These are phyloP conservation scores for Prionailurus viverrinus DNA, from an alignment of 2,113 vertebrate species.

Conservation along the genomic window DNA sequence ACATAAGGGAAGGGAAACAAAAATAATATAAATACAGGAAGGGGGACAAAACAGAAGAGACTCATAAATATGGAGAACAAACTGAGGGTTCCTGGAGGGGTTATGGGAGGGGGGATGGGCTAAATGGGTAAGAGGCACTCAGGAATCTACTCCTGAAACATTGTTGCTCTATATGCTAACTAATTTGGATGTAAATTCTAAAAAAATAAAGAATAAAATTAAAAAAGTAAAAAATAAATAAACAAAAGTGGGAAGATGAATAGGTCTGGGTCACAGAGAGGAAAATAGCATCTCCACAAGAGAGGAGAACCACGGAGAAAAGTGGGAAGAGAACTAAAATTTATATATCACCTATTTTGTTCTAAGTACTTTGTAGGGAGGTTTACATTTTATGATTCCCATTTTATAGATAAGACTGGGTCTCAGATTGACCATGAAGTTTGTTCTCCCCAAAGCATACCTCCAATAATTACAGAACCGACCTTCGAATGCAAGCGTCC, in stretches of 20 bases:
- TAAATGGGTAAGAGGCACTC: too few species aligned
- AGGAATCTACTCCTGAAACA: too few species aligned
- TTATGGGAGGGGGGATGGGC: too few species aligned
- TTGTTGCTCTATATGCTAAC: too few species aligned
- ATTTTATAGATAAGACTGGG: not conserved
- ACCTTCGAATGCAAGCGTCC: not conserved
- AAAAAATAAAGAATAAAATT: too few species aligned
- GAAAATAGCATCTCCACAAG: not conserved
- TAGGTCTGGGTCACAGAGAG: not conserved
- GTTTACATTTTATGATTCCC: not conserved
- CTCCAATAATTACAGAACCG: not conserved
- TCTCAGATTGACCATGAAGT: not conserved
- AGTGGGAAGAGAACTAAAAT: not conserved
- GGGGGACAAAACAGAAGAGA: too few species aligned
- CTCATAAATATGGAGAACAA: too few species aligned
- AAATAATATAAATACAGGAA: too few species aligned
- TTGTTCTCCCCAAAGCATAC: not conserved
- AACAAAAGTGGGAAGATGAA: not conserved
- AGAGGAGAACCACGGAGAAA: not conserved
- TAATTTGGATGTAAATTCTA: too few species aligned
- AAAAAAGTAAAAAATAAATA: too few species aligned
- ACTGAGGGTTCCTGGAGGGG: too few species aligned
- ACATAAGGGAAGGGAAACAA: too few species aligned
- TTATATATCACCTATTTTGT: not conserved
- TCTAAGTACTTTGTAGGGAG: not conserved